These are phyloP conservation scores for Benthosema pterotum DNA, from an alignment of 2,797 vertebrate genomes.

Conservation along the genomic window DNA sequence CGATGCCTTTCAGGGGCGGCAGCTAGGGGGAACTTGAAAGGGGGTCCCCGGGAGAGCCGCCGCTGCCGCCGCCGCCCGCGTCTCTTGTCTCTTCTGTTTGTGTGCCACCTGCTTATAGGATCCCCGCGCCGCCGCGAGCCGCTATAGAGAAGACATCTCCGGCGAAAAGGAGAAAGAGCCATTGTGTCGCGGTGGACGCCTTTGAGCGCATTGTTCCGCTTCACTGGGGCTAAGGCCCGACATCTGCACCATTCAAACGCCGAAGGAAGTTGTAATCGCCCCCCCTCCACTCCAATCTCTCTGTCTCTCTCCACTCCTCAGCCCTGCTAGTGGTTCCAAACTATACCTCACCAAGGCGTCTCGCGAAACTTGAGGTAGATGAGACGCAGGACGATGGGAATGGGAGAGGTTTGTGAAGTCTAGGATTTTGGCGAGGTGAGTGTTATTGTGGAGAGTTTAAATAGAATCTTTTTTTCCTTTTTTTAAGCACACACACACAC, in stretches of 20 bases:
- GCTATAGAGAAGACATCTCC: conserved; percentile 81
- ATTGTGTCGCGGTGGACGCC: conserved; percentile 76
- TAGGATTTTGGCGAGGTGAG: conserved; percentile 51
- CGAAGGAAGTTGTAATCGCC: conserved; percentile 82
- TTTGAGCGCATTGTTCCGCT: conserved; percentile 81
- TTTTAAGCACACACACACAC: conserved; percentile 52
- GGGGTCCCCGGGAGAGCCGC: conserved; percentile 46
- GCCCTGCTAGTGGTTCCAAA: conserved; percentile 66
- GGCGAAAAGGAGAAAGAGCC: conserved; percentile 74
- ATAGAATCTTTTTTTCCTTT: conserved; percentile 72
- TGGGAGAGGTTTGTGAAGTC: conserved; percentile 28
- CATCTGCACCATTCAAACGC: conserved; percentile 83
- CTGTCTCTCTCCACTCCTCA: too few species aligned
- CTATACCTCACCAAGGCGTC: conserved; percentile 57
- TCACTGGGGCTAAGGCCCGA: conserved; percentile 74
- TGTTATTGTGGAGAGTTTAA: conserved; percentile 66
- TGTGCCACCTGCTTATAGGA: conserved; percentile 84
- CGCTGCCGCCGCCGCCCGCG: too few species aligned
- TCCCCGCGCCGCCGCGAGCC: conserved; percentile 69
- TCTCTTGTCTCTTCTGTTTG: conserved; percentile 65
- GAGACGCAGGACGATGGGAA: conserved; percentile 30
- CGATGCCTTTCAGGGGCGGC: conserved; percentile 69
- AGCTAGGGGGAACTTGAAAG: conserved; percentile 76
- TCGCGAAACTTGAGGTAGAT: conserved; percentile 64
- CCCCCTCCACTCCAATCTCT: conserved; percentile 50